Base-by-base conservation (phyloP, 2,888 invertebrate species). In the Macrophya annulata region DNA sequence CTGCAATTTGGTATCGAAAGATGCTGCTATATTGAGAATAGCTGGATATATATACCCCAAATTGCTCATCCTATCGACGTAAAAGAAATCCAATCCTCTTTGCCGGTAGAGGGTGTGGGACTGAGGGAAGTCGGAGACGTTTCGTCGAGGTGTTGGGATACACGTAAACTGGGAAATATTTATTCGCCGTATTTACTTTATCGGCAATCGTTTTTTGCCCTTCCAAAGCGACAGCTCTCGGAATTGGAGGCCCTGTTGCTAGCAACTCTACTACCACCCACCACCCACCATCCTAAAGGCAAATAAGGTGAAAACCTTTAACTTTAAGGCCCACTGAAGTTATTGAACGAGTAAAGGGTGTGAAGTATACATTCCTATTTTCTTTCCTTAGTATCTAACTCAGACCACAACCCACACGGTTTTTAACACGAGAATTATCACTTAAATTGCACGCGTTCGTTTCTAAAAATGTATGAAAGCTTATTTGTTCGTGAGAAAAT, bases 41-140 rank as follows among this genome's bases (percentile, higher is more conserved):
- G 55, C 59, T 21, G 31, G 55, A 51, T 37, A 55, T 55, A 79
- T 55, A 21, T 40, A 79, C 51, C 59, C 40, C 12, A 51, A 79
- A 82, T 82, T 45, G 82, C 45, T 82, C 82, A 82, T 82, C 82
- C 25, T 65, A 82, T 65, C 45, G 82, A 65, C 65, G 25, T 65
- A 82, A 82, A 82, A 65, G 43, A 31, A 45, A 82, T 82, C 45
- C 65, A 65, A 82, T 82, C 45, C 82, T 65, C 62, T 82, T 82
- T 65, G 45, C 55, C 40, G 31, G 79, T 9, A 25, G 79, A n/a
- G 79, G 55, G 37, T 17, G 40, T 10, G 55, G 45, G 37, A 79
- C 55, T 37, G 8, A 17, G 21, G 79, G 59, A 79, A 79, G 55
- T n/a, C 25, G 79, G 9, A 31, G 79, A 51, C n/a, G 79, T 6